Conservation (phyloP, 2,797 vertebrate species). For the Anomalospiza imberbis region DNA sequence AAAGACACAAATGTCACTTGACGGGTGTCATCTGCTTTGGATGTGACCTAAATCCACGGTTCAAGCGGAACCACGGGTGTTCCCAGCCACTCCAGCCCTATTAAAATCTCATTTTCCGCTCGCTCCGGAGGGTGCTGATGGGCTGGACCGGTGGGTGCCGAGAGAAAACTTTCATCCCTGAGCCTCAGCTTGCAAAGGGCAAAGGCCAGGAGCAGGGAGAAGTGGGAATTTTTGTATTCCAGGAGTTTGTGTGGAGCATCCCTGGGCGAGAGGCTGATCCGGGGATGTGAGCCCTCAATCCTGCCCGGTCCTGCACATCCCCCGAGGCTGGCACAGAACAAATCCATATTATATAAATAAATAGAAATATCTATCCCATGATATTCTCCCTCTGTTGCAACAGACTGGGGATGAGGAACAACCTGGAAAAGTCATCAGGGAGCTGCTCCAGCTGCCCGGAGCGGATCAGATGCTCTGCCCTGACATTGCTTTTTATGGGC, state of each 20-base stretch:
- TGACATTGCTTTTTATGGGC: conserved; percentile 35
- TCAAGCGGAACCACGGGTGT: not conserved
- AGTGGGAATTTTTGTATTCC: not conserved
- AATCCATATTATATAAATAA: not conserved
- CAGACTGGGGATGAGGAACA: not conserved
- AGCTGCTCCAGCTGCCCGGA: conserved; percentile 11
- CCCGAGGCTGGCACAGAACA: not conserved
- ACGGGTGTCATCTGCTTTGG: not conserved
- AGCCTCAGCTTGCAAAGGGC: not conserved
- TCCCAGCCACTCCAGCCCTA: not conserved
- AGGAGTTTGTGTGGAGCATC: not conserved
- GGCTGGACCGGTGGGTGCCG: not conserved
- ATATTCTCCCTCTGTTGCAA: not conserved
- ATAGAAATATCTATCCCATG: not conserved
- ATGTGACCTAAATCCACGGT: not conserved
- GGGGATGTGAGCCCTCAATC: not conserved
- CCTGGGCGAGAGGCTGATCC: fast-evolving
- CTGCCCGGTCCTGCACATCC: not conserved
- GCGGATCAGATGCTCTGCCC: not conserved
- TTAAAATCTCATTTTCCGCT: not conserved
- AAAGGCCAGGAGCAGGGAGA: not conserved
- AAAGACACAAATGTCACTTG: not conserved
- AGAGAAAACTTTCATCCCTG: not conserved
- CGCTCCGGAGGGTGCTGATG: not conserved
- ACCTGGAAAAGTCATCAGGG: conserved; percentile 36